Conservation (phyloP, 2,113 vertebrate genomes). For the Lepus americanus region DNA sequence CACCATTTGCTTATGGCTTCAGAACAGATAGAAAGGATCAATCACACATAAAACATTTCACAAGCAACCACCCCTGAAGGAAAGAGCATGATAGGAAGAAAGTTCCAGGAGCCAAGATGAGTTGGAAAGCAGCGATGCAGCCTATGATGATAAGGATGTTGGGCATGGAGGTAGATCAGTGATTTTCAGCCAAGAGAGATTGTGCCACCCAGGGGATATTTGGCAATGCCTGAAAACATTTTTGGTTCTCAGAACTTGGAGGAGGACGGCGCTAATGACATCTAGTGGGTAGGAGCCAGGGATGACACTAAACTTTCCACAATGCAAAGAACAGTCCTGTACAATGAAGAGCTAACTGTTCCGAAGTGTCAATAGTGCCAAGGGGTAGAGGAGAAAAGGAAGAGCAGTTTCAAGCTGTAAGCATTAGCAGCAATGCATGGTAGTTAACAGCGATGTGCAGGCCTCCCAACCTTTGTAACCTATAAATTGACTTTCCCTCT, state of each 20-base stretch:
- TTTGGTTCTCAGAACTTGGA: background rate
- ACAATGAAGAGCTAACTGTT: background rate
- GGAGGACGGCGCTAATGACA: background rate
- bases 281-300: background rate
- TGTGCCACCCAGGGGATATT: background rate
- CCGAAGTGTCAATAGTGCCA: background rate
- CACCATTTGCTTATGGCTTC: background rate
- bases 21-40: background rate
- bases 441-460: background rate
- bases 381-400: background rate
- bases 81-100: background rate
- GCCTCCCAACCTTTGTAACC: background rate
- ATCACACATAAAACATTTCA: background rate
- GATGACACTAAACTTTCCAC: background rate
- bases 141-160: background rate
- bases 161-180: background rate
- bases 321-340: background rate
- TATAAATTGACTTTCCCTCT: background rate
- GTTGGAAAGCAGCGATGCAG: background rate
- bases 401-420: background rate
- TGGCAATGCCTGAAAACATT: background rate
- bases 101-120: background rate
- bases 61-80: background rate
- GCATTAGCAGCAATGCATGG: background rate
- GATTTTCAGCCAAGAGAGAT: background rate